Conservation (phyloP, 2,888 invertebrate genomes). For the Oscheius onirici region DNA sequence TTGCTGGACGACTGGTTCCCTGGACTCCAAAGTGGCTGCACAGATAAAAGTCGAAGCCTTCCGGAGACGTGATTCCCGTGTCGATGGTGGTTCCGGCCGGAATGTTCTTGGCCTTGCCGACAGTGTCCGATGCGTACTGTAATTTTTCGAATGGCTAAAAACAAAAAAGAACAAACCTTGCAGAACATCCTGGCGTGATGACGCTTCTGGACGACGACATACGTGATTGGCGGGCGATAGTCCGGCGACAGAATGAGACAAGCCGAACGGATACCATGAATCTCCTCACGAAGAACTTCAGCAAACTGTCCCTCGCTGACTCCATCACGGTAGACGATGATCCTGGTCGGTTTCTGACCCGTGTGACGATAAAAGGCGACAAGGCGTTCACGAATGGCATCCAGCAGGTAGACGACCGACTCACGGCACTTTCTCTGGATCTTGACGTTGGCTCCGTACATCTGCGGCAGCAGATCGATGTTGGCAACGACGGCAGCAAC, state of each 20-base stretch:
- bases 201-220: conserved; percentile 66
- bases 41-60: conserved; percentile 69
- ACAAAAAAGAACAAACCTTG: too few relatives aligned
- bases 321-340: conserved; percentile 71
- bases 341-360: conserved; percentile 62
- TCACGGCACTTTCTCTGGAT: conserved; percentile 78
- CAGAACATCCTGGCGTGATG: conserved; percentile 68
- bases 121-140: conserved; percentile 55
- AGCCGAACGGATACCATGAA: conserved; percentile 65
- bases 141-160: too few relatives aligned
- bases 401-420: conserved; percentile 65
- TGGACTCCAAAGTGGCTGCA: conserved; percentile 65
- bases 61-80: conserved; percentile 62
- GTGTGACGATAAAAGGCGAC: conserved; percentile 61
- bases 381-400: conserved; percentile 65
- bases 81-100: conserved; percentile 68
- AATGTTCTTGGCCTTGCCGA: conserved; percentile 64
- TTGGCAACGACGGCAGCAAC: conserved; percentile 76
- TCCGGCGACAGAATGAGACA: conserved; percentile 62
- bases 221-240: conserved; percentile 69
- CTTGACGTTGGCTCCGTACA: conserved; percentile 78
- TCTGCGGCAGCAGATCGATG: conserved; percentile 68
- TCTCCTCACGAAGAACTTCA: conserved; percentile 68
- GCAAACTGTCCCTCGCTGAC: conserved; percentile 70
- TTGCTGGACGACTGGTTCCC: conserved; percentile 68